Evolutionary conservation across 2,797 vertebrate species (phyloP).

Genomic region (Mastacembelus armatus): DNA sequence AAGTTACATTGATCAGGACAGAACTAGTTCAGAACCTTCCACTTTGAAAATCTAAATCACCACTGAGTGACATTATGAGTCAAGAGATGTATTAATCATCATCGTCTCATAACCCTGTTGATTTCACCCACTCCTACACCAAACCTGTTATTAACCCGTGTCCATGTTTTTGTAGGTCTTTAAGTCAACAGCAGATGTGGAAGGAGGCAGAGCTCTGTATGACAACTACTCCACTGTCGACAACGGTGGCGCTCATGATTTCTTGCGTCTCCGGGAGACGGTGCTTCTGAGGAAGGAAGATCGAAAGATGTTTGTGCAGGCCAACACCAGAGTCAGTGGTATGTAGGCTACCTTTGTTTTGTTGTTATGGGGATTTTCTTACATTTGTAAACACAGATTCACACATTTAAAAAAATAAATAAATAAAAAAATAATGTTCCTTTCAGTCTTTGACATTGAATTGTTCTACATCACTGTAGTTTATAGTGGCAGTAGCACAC

Average conservation of each 20-base stretch:
- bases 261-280: slow-evolving; percentile 88
- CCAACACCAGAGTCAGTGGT: slow-evolving; percentile 91
- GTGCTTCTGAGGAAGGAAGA: slow-evolving; percentile 91
- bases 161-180: slow-evolving; percentile 80
- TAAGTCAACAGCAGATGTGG: slow-evolving; percentile 91
- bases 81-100: too few species aligned
- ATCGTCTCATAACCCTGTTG: too few species aligned
- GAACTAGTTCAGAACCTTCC: too few species aligned
- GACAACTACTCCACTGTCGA: slow-evolving; percentile 86
- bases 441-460: background rate
- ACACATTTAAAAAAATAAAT: background rate
- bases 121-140: too few species aligned
- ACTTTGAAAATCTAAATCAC: too few species aligned
- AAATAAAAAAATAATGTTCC: too few species aligned
- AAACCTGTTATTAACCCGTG: background rate
- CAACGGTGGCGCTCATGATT: slow-evolving; percentile 81
- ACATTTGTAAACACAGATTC: too few species aligned
- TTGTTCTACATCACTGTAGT: background rate
- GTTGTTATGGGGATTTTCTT: background rate
- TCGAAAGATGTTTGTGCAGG: slow-evolving; percentile 93
- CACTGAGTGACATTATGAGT: too few species aligned
- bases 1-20: too few species aligned
- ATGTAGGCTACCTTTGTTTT: background rate
- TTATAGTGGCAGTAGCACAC: background rate
- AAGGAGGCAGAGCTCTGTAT: slow-evolving; percentile 87